Conservation (phyloP, 2,888 invertebrate genomes). For the Epinotia bilunana region DNA sequence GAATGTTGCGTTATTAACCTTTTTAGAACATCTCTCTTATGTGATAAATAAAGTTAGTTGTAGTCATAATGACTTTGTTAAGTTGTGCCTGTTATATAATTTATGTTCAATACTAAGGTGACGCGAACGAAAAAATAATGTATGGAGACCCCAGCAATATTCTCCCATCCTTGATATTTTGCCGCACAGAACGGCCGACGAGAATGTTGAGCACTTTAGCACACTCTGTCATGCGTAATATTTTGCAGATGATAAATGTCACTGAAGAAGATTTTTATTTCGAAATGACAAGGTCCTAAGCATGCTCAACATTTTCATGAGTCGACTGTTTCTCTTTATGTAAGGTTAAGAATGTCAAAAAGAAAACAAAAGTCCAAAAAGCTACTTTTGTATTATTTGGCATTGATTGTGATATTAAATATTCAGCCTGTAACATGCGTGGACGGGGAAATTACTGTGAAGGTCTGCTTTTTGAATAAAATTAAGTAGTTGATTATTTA, state of each 20-base stretch:
- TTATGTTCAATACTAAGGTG: background rate
- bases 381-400: background rate
- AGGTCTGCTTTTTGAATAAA: background rate
- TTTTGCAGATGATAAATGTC: background rate
- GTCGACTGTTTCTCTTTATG: background rate
- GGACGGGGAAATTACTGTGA: background rate
- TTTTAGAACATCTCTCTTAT: slow-evolving; percentile 14
- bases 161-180: slow-evolving; percentile 8
- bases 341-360: background rate
- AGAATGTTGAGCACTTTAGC: background rate
- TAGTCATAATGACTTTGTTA: slow-evolving; percentile 3
- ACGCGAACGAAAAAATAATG: background rate
- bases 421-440: background rate
- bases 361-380: background rate
- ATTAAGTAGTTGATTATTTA: background rate
- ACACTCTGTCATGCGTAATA: background rate
- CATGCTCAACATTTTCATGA: background rate
- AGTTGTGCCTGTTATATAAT: background rate
- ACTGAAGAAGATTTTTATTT: background rate
- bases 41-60: slow-evolving; percentile 25
- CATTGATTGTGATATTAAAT: background rate
- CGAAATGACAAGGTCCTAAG: background rate
- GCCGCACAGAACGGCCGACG: slow-evolving; percentile 10
- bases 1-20: background rate
- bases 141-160: background rate